Evolutionary conservation across 2,113 vertebrate species (phyloP).

Genomic region (Archocentrus centrarchus): DNA sequence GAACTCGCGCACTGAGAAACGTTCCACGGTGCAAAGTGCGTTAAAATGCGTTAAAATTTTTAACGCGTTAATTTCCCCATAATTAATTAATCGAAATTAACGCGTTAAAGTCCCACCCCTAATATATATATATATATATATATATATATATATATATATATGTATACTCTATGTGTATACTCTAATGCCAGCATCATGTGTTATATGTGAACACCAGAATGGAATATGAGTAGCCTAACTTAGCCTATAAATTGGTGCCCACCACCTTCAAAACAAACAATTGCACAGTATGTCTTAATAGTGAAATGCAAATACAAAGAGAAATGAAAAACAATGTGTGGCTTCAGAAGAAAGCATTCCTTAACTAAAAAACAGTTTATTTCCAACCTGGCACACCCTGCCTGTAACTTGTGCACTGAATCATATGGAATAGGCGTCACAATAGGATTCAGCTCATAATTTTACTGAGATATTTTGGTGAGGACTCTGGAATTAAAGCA

Average conservation of each 20-base stretch:
- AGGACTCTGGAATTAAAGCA: background rate
- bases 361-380: background rate
- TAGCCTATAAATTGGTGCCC: background rate
- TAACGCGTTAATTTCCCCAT: no score
- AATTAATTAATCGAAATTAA: no score
- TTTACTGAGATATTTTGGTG: background rate
- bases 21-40: no score
- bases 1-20: no score
- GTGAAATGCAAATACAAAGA: background rate
- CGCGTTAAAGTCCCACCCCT: no score
- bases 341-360: background rate
- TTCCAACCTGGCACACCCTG: background rate
- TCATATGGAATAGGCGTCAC: background rate
- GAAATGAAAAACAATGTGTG: background rate
- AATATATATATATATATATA: no score
- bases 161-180: no score
- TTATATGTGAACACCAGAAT: background rate
- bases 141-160: no score
- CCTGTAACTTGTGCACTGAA: background rate
- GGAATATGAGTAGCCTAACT: background rate
- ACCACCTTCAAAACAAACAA: no score
- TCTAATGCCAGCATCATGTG: accelerated
- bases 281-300: no score
- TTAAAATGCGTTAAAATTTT: no score
- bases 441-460: conserved; percentile 1